These are phyloP conservation scores for Coregonus clupeaformis DNA, from an alignment of 2,113 vertebrate genomes.

Conservation along the genomic window DNA sequence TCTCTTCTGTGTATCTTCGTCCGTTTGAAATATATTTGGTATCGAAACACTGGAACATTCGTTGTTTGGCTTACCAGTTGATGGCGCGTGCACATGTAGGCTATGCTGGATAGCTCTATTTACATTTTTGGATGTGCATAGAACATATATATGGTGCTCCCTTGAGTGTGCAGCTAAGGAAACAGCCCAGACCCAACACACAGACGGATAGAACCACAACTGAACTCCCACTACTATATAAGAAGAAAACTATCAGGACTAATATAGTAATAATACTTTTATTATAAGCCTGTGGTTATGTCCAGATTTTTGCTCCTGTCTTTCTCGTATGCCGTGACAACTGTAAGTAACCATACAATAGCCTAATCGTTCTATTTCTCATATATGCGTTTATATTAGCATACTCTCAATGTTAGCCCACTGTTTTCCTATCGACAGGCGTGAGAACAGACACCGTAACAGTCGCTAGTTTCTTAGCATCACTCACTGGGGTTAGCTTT, in stretches of 20 bases:
- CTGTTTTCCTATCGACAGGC: constrained; percentile 56
- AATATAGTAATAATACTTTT: constrained; percentile 23
- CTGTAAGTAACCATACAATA: constrained; percentile 61
- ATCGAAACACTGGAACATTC: constrained; percentile 57
- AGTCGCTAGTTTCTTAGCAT: constrained; percentile 63
- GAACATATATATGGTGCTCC: constrained; percentile 52
- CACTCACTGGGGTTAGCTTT: constrained; percentile 63
- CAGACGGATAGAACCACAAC: constrained; percentile 68
- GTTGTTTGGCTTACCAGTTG: constrained; percentile 36
- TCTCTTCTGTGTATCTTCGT: constrained; percentile 57
- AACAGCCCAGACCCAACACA: constrained; percentile 63
- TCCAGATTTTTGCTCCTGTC: constrained; percentile 35
- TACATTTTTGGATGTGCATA: constrained; percentile 68
- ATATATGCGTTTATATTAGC: not conserved
- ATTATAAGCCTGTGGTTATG: constrained; percentile 6
- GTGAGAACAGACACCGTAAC: constrained; percentile 67
- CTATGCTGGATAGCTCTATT: constrained; percentile 49
- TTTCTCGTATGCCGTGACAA: constrained; percentile 40
- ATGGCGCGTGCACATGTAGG: constrained; percentile 59
- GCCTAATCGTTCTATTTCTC: constrained; percentile 41
- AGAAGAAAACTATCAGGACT: not conserved
- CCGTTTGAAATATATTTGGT: constrained; percentile 56
- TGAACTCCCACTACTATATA: constrained; percentile 34
- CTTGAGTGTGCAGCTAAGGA: constrained; percentile 41
- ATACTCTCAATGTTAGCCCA: constrained; percentile 26